phyloP scores from a whole-genome alignment of 2,113 vertebrate species.

The Planiliza haematocheilus region DNA sequence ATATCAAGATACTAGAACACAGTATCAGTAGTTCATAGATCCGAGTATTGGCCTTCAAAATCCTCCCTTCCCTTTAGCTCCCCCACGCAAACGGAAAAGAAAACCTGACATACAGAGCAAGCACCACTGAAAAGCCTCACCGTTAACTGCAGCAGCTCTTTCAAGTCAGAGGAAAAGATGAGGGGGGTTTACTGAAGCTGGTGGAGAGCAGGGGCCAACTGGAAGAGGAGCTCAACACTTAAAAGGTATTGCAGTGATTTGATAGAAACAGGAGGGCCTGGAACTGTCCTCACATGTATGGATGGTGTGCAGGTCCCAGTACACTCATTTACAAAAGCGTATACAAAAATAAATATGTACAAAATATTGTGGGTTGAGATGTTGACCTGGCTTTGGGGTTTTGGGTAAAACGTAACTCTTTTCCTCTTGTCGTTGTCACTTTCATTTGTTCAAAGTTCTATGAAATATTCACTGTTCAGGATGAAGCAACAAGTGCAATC shows the following conservation, averaged over 20 bases:
- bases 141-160: slow-evolving; percentile 47
- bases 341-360: slow-evolving; percentile 76
- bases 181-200: slow-evolving; percentile 4
- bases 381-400: not conserved
- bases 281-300: slow-evolving; percentile 23
- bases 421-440: slow-evolving; percentile 11
- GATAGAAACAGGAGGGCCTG: not conserved
- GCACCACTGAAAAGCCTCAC: slow-evolving; percentile 15
- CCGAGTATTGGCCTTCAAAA: not conserved
- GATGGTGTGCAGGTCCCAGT: not conserved
- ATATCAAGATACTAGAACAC: too few relatives aligned
- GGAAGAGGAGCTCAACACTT: slow-evolving; percentile 25
- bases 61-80: slow-evolving; percentile 20
- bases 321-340: slow-evolving; percentile 25
- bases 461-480: slow-evolving; percentile 40
- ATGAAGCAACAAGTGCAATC: slow-evolving; percentile 22
- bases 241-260: slow-evolving; percentile 14
- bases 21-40: not conserved
- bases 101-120: slow-evolving; percentile 7
- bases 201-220: not conserved
- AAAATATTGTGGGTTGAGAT: slow-evolving; percentile 33
- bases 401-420: slow-evolving; percentile 2
- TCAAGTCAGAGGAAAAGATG: slow-evolving; percentile 24
- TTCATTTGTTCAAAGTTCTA: slow-evolving; percentile 15
- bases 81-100: slow-evolving; percentile 4